Base-by-base conservation (phyloP, 2,797 vertebrate genomes). In the Notoglanidium macrostoma region DNA sequence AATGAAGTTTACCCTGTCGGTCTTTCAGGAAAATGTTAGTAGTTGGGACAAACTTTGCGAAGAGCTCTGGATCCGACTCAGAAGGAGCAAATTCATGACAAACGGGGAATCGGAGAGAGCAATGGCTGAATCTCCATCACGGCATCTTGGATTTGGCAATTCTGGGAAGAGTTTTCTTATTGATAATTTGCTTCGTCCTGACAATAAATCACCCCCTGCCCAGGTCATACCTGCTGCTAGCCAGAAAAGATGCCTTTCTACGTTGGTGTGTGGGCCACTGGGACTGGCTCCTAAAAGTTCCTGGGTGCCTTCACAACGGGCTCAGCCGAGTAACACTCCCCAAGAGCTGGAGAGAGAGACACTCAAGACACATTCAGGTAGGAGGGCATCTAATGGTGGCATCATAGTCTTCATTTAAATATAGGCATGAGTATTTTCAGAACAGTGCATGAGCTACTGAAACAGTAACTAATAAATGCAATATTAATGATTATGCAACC, bases 101-200 rank as follows among this genome's bases (percentile, higher is more conserved):
- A 85, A 51, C 32, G 10, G 40, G 23, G 78, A 26, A 79, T 40
- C 67, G 5, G 21, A 72, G 95, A 95, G 95, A 95, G 96, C 95
- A 89, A 95, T 96, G 95, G 96, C 95, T 87, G 95, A 94, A 40
- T 95, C 95, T 14, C 93, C 96, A 88, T 96, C 90, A 59, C 92
- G 90, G 90, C 92, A 92, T 92, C 95, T 88, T 0, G 97, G 97
- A 59, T 97, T 97, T n/a, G 97, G 97, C 59, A 95, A 88, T 92
- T 95, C 97, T 23, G 98, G 98, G 87, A 98, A 97, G 94, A 97
- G 98, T 94, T 99, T 99, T 94, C 96, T 98, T 73, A 98, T 98
- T 65, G 96, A 97, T 90, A 97, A 97, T 94, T 93, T 98, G 93
- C 94, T 97, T 94, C 94, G 96, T 89, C 87, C 96, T 59, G 93